Evolutionary conservation across 2,113 vertebrate genomes (phyloP).

Genomic region (Epinephelus fuscoguttatus): DNA sequence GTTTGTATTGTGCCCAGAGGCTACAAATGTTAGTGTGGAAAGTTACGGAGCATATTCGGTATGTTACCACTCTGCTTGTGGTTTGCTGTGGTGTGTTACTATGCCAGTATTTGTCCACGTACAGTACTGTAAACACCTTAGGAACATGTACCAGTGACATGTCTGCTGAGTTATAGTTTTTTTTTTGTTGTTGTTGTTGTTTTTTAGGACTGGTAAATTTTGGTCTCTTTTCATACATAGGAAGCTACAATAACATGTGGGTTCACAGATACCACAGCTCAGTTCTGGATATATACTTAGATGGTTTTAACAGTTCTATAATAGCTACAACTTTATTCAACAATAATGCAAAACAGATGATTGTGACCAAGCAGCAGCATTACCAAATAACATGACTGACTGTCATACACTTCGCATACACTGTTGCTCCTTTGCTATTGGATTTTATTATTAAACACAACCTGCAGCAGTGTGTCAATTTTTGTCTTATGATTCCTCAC

Average conservation of each 20-base stretch:
- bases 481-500: background rate
- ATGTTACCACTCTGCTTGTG: slow-evolving; percentile 25
- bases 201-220: background rate
- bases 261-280: background rate
- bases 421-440: background rate
- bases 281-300: background rate
- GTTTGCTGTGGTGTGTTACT: slow-evolving; percentile 33
- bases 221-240: background rate
- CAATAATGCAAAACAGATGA: background rate
- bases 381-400: background rate
- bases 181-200: background rate
- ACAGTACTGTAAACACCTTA: background rate
- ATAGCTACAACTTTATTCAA: background rate
- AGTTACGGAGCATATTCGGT: background rate
- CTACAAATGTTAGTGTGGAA: background rate
- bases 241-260: background rate
- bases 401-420: background rate
- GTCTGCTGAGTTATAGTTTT: background rate
- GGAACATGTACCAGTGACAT: slow-evolving; percentile 1
- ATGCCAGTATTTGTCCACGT: slow-evolving; percentile 32
- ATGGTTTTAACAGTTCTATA: background rate
- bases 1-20: slow-evolving; percentile 32
- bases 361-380: slow-evolving; percentile 2
- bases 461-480: background rate
- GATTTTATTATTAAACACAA: background rate